Conservation (phyloP, 2,888 invertebrate genomes). For the Cynaeus angustus region DNA sequence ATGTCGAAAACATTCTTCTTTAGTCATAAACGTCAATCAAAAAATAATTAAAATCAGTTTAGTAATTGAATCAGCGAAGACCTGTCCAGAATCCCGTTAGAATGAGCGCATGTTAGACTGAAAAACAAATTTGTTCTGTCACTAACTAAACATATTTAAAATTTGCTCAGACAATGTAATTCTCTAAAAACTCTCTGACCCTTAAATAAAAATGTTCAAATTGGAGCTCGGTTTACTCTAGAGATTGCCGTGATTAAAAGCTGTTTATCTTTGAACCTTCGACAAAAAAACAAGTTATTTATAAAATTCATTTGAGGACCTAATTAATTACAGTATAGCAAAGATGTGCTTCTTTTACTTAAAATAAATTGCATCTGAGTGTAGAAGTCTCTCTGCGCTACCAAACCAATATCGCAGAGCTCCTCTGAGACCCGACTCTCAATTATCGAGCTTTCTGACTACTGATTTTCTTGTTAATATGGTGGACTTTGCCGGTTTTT, state of each 20-base stretch:
- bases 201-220: not conserved
- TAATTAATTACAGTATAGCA: conserved; percentile 31
- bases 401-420: conserved; percentile 22
- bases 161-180: not conserved
- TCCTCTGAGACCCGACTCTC: conserved; percentile 23
- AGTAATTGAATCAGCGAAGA: too few relatives aligned
- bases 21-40: too few relatives aligned
- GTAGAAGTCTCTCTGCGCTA: conserved; percentile 3
- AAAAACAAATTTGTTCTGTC: not conserved
- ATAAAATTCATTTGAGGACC: conserved; percentile 21
- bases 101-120: not conserved
- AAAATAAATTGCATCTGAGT: conserved; percentile 23
- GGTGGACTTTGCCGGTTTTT: conserved; percentile 33
- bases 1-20: too few relatives aligned
- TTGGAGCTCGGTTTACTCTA: not conserved
- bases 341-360: conserved; percentile 8
- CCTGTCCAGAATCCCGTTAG: not conserved
- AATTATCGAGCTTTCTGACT: conserved; percentile 39
- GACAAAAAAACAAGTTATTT: conserved; percentile 23
- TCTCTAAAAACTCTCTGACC: not conserved
- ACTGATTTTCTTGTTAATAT: conserved; percentile 44
- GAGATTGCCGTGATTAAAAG: conserved; percentile 23
- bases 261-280: conserved; percentile 23
- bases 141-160: not conserved
- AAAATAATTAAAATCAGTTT: too few relatives aligned